Percentiles rank a stretch among this genome's conserved stretches.
These are phyloP conservation scores for Erynnis tages DNA, from an alignment of 2,888 invertebrate species.

Conservation along the genomic window DNA sequence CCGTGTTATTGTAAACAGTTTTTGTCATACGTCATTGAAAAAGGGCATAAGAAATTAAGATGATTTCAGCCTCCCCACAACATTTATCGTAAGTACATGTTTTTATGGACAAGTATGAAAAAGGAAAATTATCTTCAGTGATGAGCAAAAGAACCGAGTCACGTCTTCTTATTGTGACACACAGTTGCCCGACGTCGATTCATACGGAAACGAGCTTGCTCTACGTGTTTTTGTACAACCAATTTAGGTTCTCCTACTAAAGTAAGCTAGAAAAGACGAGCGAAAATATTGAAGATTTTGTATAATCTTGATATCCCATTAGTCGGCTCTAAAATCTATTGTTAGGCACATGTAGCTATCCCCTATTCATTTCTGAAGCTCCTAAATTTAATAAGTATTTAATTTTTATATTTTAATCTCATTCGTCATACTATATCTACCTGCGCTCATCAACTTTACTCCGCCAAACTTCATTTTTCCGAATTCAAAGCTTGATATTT, in stretches of 20 bases:
- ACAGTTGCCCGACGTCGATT: constrained; percentile 13
- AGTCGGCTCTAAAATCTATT: too few species aligned
- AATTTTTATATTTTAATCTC: too few species aligned
- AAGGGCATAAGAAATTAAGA: background rate
- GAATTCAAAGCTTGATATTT: too few species aligned
- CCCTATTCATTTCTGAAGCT: too few species aligned
- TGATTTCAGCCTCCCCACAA: background rate
- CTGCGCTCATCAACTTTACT: too few species aligned
- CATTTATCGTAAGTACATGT: background rate
- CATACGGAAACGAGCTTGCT: constrained; percentile 15
- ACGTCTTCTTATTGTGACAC: constrained; percentile 25
- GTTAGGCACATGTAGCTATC: too few species aligned
- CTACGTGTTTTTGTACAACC: constrained; percentile 29
- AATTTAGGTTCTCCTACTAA: background rate
- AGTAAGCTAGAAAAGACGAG: background rate
- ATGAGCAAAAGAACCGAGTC: constrained; percentile 15
- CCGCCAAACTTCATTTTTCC: too few species aligned
- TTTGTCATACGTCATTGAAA: background rate
- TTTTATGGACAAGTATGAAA: constrained; percentile 2
- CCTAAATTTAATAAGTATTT: too few species aligned
- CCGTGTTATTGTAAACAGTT: too few species aligned
- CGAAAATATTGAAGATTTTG: too few species aligned
- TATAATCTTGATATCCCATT: too few species aligned
- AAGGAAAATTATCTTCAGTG: constrained; percentile 17
- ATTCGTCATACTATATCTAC: too few species aligned